These are phyloP conservation scores for Lottia gigantea DNA, from an alignment of 2,888 invertebrate genomes.

Conservation along the genomic window DNA sequence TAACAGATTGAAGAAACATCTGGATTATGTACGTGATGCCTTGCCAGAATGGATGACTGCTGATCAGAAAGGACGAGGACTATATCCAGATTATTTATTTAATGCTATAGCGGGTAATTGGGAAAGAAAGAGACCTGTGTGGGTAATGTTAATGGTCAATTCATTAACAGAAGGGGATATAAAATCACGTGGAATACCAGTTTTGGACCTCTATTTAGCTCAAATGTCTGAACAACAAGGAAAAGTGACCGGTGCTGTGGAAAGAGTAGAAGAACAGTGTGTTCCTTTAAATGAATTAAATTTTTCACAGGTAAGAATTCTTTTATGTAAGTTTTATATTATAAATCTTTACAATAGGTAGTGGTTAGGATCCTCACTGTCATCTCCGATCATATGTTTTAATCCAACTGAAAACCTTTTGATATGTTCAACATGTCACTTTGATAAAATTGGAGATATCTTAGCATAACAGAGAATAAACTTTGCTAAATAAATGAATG, in stretches of 20 bases:
- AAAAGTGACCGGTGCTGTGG: slow-evolving; percentile 71
- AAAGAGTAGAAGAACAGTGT: slow-evolving; percentile 73
- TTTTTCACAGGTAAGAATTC: slow-evolving; percentile 69
- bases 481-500: too few relatives aligned
- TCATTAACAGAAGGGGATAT: slow-evolving; percentile 71
- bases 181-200: slow-evolving; percentile 69
- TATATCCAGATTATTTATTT: slow-evolving; percentile 70
- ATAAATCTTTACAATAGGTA: too few relatives aligned
- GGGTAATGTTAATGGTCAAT: slow-evolving; percentile 73
- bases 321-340: too few relatives aligned
- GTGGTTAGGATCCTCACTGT: too few relatives aligned
- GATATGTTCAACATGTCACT: too few relatives aligned
- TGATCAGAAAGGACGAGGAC: slow-evolving; percentile 65
- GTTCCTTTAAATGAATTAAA: slow-evolving; percentile 72
- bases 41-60: slow-evolving; percentile 70
- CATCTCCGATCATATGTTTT: too few relatives aligned
- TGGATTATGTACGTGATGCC: slow-evolving; percentile 68
- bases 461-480: too few relatives aligned
- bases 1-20: slow-evolving; percentile 68
- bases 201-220: slow-evolving; percentile 72
- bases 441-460: too few relatives aligned
- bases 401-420: too few relatives aligned
- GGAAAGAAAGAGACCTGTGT: slow-evolving; percentile 72
- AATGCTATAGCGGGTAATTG: slow-evolving; percentile 71
- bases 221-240: slow-evolving; percentile 69